Evolutionary conservation across 1,140 invertebrate genomes (phyloP).

Genomic region (Drosophila tani): DNA sequence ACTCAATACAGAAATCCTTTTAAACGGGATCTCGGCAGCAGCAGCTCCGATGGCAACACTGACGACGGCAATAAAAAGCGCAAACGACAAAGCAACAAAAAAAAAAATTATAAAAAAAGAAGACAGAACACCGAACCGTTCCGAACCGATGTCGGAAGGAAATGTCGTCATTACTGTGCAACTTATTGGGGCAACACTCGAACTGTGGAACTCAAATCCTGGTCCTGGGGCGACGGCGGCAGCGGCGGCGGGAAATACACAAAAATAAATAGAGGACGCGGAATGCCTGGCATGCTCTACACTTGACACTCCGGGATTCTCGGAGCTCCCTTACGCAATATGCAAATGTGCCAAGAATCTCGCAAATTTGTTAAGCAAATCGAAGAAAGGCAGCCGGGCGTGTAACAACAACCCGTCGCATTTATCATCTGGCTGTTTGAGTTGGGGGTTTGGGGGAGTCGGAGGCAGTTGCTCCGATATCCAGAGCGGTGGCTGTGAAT

Average conservation of each 20-base stretch:
- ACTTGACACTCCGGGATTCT: constrained; percentile 60
- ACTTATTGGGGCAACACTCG: constrained; percentile 46
- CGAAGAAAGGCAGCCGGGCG: constrained; percentile 54
- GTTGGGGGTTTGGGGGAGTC: neutral
- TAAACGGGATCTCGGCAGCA: neutral
- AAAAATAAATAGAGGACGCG: constrained; percentile 38
- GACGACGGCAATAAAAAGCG: constrained; percentile 71
- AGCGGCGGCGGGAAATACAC: neutral
- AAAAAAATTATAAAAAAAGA: constrained; percentile 4
- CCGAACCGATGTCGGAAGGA: constrained; percentile 55
- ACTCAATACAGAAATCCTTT: constrained; percentile 67
- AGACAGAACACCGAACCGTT: neutral
- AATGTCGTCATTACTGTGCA: constrained; percentile 75
- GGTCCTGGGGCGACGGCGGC: too few species aligned
- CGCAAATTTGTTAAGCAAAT: constrained; percentile 82
- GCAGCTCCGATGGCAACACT: constrained; percentile 44
- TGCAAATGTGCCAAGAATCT: constrained; percentile 82
- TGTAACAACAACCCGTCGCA: constrained; percentile 49
- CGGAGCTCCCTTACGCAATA: constrained; percentile 63
- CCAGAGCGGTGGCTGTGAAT: constrained; percentile 30
- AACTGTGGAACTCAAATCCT: neutral
- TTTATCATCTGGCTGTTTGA: constrained; percentile 70
- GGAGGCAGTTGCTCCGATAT: neutral
- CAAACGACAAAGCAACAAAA: constrained; percentile 39
- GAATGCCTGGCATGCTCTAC: constrained; percentile 50